Evolutionary conservation across 2,113 vertebrate species (phyloP).

Genomic region (Heterotis niloticus): DNA sequence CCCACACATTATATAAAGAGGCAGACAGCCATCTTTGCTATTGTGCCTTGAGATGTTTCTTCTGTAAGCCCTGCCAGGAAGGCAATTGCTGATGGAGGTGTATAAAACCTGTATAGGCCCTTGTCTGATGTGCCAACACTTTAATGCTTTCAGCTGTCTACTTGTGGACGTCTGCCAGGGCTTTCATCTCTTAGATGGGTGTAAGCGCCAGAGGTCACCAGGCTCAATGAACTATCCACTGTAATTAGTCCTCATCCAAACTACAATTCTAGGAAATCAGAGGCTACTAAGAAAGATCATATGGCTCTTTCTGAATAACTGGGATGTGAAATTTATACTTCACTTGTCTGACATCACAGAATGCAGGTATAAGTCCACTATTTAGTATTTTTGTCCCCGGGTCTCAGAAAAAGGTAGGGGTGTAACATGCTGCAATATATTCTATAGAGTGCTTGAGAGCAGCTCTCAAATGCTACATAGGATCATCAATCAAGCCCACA

Average conservation of each 20-base stretch:
- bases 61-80: background rate
- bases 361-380: no score
- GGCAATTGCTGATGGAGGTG: background rate
- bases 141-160: background rate
- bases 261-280: no score
- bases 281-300: no score
- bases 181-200: background rate
- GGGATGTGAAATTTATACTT: no score
- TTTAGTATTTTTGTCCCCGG: background rate
- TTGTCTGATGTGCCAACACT: background rate
- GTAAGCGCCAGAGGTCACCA: background rate
- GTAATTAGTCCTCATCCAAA: no score
- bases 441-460: background rate
- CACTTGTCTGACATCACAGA: no score
- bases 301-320: no score
- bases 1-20: background rate
- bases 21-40: background rate
- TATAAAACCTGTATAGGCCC: background rate
- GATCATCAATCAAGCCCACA: background rate
- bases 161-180: background rate
- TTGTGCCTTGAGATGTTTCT: no score
- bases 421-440: background rate
- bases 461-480: no score
- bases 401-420: background rate
- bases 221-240: no score